phyloP scores from a whole-genome alignment of 2,888 invertebrate genomes.

The Exocentrus adspersus region DNA sequence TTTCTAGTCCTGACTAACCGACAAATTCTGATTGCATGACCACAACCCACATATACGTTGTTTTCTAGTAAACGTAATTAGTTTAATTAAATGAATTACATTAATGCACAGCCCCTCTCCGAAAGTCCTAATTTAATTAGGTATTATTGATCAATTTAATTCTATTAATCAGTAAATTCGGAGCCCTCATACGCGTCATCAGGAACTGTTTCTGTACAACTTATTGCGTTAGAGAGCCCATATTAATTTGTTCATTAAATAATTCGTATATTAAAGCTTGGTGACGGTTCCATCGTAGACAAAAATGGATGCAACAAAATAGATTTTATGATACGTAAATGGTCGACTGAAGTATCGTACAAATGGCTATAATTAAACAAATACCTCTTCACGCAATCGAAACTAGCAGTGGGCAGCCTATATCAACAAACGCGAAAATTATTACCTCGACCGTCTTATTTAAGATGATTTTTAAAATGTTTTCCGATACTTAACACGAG shows the following conservation, averaged over 20 bases:
- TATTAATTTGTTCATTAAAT: no score
- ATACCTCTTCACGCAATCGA: not conserved
- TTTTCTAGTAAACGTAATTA: conserved; percentile 14
- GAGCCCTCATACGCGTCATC: conserved; percentile 26
- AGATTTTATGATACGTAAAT: no score
- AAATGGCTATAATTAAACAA: not conserved
- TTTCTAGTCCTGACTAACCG: no score
- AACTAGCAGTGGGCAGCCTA: not conserved
- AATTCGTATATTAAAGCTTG: no score
- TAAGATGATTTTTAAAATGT: conserved; percentile 20
- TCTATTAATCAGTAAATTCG: conserved; percentile 23
- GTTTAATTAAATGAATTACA: conserved; percentile 22
- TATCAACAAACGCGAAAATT: not conserved
- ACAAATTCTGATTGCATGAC: not conserved
- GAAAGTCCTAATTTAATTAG: conserved; percentile 19
- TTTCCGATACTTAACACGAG: conserved; percentile 7
- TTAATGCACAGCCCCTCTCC: conserved; percentile 17
- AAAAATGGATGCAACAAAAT: no score
- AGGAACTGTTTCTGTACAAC: no score
- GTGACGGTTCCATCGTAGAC: no score
- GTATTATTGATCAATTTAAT: conserved; percentile 23
- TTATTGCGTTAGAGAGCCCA: no score
- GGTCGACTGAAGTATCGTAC: not conserved
- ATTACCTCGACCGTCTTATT: conserved; percentile 18
- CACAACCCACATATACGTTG: conserved; percentile 2